Evolutionary conservation across 2,888 invertebrate species (phyloP).

Genomic region (Cosmia trapezina): DNA sequence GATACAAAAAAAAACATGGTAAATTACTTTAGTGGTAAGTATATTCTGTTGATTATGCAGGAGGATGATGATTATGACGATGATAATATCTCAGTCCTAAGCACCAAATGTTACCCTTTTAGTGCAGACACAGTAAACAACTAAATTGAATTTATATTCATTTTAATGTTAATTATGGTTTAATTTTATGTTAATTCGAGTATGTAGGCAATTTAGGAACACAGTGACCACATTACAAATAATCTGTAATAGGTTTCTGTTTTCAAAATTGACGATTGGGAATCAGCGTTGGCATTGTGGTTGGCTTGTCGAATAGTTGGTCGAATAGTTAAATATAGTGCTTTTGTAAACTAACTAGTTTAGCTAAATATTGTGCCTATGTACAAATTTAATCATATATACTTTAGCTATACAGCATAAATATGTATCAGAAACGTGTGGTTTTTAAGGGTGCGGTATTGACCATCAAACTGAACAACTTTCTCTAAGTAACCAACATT

Average conservation of each 20-base stretch:
- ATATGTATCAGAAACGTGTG: background rate
- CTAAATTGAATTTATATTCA: background rate
- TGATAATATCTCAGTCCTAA: background rate
- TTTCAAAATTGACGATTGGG: slow-evolving; percentile 40
- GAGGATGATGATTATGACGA: background rate
- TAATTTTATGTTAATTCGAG: background rate
- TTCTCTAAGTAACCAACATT: background rate
- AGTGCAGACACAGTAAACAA: background rate
- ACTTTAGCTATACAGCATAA: background rate
- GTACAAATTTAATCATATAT: background rate
- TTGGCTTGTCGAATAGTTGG: slow-evolving; percentile 9
- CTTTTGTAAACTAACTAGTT: background rate
- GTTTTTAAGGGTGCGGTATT: too few species aligned
- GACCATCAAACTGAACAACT: background rate
- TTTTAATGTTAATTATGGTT: background rate
- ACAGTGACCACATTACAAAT: slow-evolving; percentile 23
- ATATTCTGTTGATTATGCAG: too few species aligned
- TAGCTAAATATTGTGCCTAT: background rate
- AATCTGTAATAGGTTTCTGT: slow-evolving; percentile 20
- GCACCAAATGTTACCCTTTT: background rate
- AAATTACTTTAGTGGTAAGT: too few species aligned
- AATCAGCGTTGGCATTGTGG: slow-evolving; percentile 30
- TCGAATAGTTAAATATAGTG: background rate
- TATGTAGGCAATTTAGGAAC: slow-evolving; percentile 14
- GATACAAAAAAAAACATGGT: too few species aligned